phyloP scores from a whole-genome alignment of 2,888 invertebrate species.

The Eucriotettix oculatus region DNA sequence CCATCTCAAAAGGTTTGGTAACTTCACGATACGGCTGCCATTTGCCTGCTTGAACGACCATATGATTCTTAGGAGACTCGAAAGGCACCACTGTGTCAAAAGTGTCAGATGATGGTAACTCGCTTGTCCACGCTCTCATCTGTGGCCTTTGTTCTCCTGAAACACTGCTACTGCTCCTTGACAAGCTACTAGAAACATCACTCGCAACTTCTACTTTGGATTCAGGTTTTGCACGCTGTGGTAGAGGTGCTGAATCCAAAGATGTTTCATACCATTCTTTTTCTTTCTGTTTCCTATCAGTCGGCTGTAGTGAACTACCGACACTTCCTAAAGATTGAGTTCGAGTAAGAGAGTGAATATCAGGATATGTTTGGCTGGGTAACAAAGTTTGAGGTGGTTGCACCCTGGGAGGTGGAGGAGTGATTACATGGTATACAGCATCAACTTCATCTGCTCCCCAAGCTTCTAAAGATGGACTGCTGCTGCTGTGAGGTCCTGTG shows the following conservation, averaged over 20 bases:
- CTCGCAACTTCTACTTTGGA: neutral
- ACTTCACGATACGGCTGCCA: constrained; percentile 86
- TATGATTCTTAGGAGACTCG: constrained; percentile 68
- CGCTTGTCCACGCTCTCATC: neutral
- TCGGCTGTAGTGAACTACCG: constrained; percentile 16
- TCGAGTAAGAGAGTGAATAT: constrained; percentile 25
- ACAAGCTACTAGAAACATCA: neutral
- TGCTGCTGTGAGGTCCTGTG: constrained; percentile 6
- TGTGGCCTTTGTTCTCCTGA: neutral
- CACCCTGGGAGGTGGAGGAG: neutral
- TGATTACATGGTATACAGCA: neutral
- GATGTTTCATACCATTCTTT: constrained; percentile 25
- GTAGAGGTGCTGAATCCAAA: constrained; percentile 19
- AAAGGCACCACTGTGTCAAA: constrained; percentile 31
- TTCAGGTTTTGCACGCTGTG: neutral
- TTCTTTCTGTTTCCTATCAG: constrained; percentile 4
- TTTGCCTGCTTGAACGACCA: constrained; percentile 72
- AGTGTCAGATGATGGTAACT: constrained; percentile 1
- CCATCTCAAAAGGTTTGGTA: constrained; percentile 94
- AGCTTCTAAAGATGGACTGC: constrained; percentile 12
- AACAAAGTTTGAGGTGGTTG: constrained; percentile 18
- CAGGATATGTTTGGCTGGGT: constrained; percentile 24
- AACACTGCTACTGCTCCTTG: constrained; percentile 9
- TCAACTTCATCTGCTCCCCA: constrained; percentile 13
- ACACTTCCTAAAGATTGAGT: constrained; percentile 43